phyloP scores from a whole-genome alignment of 2,888 invertebrate species.

The Nephrotoma appendiculata region DNA sequence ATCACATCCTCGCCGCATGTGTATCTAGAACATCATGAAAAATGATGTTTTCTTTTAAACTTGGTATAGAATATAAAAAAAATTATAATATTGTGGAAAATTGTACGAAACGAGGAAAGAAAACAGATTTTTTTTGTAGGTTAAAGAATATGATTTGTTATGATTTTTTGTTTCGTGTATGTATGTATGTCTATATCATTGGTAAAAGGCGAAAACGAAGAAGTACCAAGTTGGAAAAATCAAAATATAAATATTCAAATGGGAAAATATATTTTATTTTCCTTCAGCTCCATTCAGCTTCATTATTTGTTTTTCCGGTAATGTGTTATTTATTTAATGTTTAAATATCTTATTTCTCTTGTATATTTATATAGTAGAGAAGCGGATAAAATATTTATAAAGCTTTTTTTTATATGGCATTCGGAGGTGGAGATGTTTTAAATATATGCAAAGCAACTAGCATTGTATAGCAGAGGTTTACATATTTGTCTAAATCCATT shows the following conservation, averaged over 20 bases:
- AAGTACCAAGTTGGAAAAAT: not conserved
- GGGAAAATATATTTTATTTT: not conserved
- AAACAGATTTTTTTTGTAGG: not conserved
- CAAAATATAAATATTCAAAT: not conserved
- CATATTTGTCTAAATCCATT: too few species aligned
- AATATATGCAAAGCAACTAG: too few species aligned
- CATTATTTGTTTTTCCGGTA: not conserved
- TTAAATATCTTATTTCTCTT: not conserved
- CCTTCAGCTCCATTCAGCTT: not conserved
- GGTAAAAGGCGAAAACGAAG: not conserved
- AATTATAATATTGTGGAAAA: not conserved
- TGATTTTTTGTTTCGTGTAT: not conserved
- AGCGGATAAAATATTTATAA: not conserved
- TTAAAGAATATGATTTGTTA: not conserved
- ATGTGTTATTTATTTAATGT: not conserved
- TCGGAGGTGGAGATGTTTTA: too few species aligned
- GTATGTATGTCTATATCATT: not conserved
- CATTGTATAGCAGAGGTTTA: too few species aligned
- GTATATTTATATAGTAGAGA: not conserved
- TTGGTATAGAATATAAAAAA: not conserved
- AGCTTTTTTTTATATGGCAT: not conserved
- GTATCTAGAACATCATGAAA: not conserved
- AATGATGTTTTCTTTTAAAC: not conserved
- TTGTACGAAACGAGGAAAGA: not conserved
- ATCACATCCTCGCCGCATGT: not conserved